These are phyloP conservation scores for Drosophila demipolita DNA, from an alignment of 2,888 invertebrate genomes.

Conservation along the genomic window DNA sequence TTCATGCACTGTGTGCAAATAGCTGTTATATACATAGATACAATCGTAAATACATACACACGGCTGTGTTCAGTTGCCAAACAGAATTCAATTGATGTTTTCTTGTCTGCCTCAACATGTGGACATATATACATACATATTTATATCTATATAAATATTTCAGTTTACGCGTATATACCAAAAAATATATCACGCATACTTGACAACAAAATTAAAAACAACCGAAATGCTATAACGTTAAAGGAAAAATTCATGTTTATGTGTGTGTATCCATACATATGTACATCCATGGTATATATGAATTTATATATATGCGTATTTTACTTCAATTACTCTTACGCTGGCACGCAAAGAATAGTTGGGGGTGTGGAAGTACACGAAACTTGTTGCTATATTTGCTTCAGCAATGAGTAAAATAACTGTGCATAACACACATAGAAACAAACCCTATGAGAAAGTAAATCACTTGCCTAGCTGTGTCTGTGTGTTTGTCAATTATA, in stretches of 20 bases:
- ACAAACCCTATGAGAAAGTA: slow-evolving; percentile 13
- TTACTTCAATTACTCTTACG: slow-evolving; percentile 16
- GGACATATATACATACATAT: slow-evolving; percentile 26
- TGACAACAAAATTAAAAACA: slow-evolving; percentile 40
- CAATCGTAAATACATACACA: neutral
- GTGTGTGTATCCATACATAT: slow-evolving; percentile 2
- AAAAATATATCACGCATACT: slow-evolving; percentile 25
- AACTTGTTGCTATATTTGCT: slow-evolving; percentile 48
- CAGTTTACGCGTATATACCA: slow-evolving; percentile 18
- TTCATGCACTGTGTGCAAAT: neutral
- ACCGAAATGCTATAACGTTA: slow-evolving; percentile 19
- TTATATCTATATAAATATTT: neutral
- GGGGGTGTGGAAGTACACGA: neutral
- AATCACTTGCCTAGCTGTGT: neutral
- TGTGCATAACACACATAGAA: slow-evolving; percentile 11
- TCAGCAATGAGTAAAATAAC: slow-evolving; percentile 18
- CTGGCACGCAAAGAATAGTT: neutral
- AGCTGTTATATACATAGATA: slow-evolving; percentile 2
- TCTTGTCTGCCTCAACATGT: slow-evolving; percentile 38
- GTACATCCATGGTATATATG: neutral
- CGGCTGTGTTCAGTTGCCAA: slow-evolving; percentile 42
- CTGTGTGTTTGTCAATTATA: slow-evolving; percentile 8
- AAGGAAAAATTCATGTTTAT: slow-evolving; percentile 7
- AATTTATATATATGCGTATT: neutral
- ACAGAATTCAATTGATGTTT: slow-evolving; percentile 59